Evolutionary conservation across 2,888 invertebrate genomes (phyloP), one percentile per base, ranked within the genome.

Genomic region (Buathra laborator): DNA sequence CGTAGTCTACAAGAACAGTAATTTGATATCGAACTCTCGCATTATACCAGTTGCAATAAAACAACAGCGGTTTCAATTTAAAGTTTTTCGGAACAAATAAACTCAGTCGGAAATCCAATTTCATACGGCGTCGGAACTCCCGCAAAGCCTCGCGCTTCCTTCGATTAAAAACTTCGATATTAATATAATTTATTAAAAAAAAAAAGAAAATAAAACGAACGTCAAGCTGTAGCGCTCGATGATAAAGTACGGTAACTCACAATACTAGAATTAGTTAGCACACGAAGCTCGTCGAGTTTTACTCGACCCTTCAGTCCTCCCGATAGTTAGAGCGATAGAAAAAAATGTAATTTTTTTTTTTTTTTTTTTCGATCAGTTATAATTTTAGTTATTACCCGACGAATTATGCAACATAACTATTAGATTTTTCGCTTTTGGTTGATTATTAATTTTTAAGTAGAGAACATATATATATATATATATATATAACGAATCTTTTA

Each of bases 1-100:
- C 3, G 5, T 14, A 32, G 7, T 43, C 10, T 43, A 12, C 19
- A 4, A 66, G n/a, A 16, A 37, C 89, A 90, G 81, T 88, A 70
- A 86, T 79, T 85, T 24, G 2, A 68, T 79, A 56, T 53, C 48
- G 71, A 37, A 37, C 1, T 43, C 53, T 56, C 5, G 37, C 59
- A 10, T 56, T 81, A 16, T 14, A 48, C 24, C 19, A 19, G 2
- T 64, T 44, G 37, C 9, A 43, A 19, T 9, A 16, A 16, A 66
- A 66, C 19, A 43, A 24, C 56, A 2, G 12, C 3, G 24, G 56
- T 24, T 12, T 3, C 14, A 19, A 72, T 44, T 59, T 59, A 14
- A 37, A 37, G 56, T 37, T 71, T 6, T 29, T 37, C 16, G 3
- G 14, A 53, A 62, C 16, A 32, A 62, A 62, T 62, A 9, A 37